A percentile compares a stretch with the other conserved stretches of the same genome.
Conservation (phyloP, 2,797 vertebrate species). For the Zalophus californianus region DNA sequence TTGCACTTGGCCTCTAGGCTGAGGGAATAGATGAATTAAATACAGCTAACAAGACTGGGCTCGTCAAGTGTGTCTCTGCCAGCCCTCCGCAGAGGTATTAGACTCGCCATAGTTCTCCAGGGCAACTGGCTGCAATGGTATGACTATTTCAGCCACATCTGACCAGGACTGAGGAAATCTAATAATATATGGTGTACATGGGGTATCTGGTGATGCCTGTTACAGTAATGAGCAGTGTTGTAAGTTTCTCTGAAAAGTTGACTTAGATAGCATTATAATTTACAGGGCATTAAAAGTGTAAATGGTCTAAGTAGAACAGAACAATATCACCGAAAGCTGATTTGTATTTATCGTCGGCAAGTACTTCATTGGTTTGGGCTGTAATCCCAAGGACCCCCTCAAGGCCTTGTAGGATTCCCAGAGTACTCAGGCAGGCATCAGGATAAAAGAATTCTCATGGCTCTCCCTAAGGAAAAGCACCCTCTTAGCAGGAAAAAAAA, state of each 20-base stretch:
- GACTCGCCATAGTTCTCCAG: not conserved
- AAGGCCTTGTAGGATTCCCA: slow-evolving; percentile 24
- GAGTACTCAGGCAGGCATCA: not conserved
- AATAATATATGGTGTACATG: not conserved
- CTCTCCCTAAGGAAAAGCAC: not conserved
- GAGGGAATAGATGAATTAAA: slow-evolving; percentile 60
- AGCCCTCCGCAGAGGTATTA: not conserved
- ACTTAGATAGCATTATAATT: not conserved
- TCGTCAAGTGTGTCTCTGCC: not conserved
- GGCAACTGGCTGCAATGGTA: not conserved
- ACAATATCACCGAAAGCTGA: slow-evolving; percentile 40
- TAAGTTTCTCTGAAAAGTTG: slow-evolving; percentile 55
- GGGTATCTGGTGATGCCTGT: not conserved
- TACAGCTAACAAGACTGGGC: not conserved
- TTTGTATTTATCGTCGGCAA: not conserved
- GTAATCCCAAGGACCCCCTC: slow-evolving; percentile 39
- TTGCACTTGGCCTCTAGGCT: slow-evolving; percentile 50
- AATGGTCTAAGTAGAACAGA: not conserved
- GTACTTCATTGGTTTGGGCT: not conserved
- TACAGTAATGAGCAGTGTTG: not conserved
- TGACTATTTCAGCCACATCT: not conserved
- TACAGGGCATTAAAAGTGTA: not conserved
- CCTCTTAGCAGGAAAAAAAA: not conserved
- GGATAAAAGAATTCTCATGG: slow-evolving; percentile 49
- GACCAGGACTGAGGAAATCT: not conserved